Base-by-base conservation (phyloP, 2,888 invertebrate species). In the Odontomyia ornata region DNA sequence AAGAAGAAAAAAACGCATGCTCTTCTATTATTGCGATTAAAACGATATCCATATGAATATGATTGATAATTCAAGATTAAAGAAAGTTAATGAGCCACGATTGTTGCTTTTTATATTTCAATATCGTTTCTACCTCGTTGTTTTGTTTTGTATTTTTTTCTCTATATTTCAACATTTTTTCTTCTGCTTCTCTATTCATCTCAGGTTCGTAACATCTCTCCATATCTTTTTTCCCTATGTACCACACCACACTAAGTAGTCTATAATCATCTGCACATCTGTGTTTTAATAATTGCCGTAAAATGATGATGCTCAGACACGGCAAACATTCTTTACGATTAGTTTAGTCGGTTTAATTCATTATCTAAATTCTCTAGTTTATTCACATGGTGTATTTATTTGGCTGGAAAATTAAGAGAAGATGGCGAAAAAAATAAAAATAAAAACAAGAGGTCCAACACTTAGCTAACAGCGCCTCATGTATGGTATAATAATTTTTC, bases 41-140 rank as follows among this genome's bases (percentile, higher is more conserved):
- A 69, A 69, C 69, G 69, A 69, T 69, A 69, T 46, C 47, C 47
- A 69, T 47, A 47, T 47, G 47, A 47, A 69, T 30, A 69, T 69
- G 69, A 69, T 46, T 69, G 69, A 69, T 69, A 69, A 69, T 69
- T 30, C 25, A 25, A 25, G 69, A 69, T 69, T 69, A 47, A 69
- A 69, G 69, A 69, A 69, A 69, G 69, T 69, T 69, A 69, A 69
- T 69, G 69, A 69, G 69, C 47, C 27, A 47, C 69, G 18, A 46
- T 69, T 69, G 67, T 64, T 64, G 28, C 64, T 28, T 64, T 30
- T 30, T 30, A 30, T 64, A 9, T 23, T 60, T 60, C 25, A 18
- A 13, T 60, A 60, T 60, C 25, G 21, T 60, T 60, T 25, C 57
- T 21, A 23, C 15, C 36, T 36, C 13, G 52, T 52, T n/a, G 5